Base-by-base conservation (phyloP, 2,888 invertebrate species). In the Nymphalis polychloros region DNA sequence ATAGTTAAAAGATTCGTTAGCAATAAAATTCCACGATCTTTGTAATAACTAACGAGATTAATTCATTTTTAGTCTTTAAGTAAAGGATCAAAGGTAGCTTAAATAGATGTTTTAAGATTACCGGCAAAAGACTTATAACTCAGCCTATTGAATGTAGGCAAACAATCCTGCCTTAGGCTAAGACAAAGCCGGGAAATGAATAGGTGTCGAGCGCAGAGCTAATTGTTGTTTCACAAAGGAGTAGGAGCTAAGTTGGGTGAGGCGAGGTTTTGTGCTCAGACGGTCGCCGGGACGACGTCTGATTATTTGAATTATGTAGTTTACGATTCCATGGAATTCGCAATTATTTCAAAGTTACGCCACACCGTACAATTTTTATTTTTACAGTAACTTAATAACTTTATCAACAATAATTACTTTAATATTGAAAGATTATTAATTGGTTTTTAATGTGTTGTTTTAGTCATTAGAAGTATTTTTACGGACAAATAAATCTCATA, bases 171-270 rank as follows among this genome's bases (percentile, higher is more conserved):
- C 76, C 77, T 80, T 76, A 78, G 74, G 68, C 73, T 78, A 78
- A 84, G 81, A 89, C 89, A 89, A 90, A 85, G 81, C 81, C 67
- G 68, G 71, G 76, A 81, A 86, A 88, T 90, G 87, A 90, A 91
- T 90, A 82, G 90, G 84, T 86, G 88, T 88, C 88, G 84, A 77
- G 82, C 76, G 80, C 89, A 88, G 84, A 80, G 81, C 84, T 89
- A 86, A 89, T 90, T 89, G 88, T 86, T 80, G 78, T 78, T 71
- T 69, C 64, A 72, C 70, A 72, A 72, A 68, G 70, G 74, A 75
- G 68, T 68, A 47, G 70, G 70, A 71, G 72, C 72, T 62, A 70
- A 73, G 67, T 73, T 74, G 57, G 63, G 64, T 67, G 61, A 63
- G 67, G 70, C 48, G 62, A 65, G 71, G 68, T 74, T 73, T 74